Evolutionary conservation across 2,888 invertebrate genomes (phyloP), one percentile per base, ranked within the genome.

Genomic region (Scrobipalpa atriplicella): DNA sequence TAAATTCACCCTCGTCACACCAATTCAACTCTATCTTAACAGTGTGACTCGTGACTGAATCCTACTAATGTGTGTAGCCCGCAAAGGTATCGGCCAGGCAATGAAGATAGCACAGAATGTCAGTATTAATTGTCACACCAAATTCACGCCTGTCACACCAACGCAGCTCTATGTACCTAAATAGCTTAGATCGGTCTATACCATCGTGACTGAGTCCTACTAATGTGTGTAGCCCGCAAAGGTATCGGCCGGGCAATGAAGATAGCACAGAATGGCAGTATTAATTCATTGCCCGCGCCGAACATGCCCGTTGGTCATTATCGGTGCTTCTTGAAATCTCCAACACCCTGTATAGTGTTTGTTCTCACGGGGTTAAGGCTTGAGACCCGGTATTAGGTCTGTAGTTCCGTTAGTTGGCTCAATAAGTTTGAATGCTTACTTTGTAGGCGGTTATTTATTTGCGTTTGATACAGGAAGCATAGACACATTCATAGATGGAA

Each of bases 31-130:
- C 67, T 70, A 67, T 54, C n/a, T n/a, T n/a, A n/a, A n/a, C n/a
- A n/a, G n/a, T n/a, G n/a, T n/a, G n/a, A n/a, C n/a, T 89, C 90
- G 87, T 90, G 89, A 89, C 85, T 81, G 72, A 76, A 75, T 73
- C 76, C 73, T 72, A 73, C 84, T 84, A 88, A 84, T 85, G 84
- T 85, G 84, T 84, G 84, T 81, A 82, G 71, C 78, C 74, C 70
- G 74, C 78, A 80, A 78, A 79, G 82, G 75, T 81, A 86, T 81
- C 77, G 76, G 78, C 36, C 29, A 36, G 38, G 84, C 85, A 84
- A 86, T 87, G 85, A 85, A 90, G 90, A 90, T 89, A 89, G 83
- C 83, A 90, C 89, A 88, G 83, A 81, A 75, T 79, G 82, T 77
- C 84, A 83, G 84, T 86, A 89, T 89, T 89, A 89, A 91, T 90